A percentile compares a stretch with the other conserved stretches of the same genome.
Conservation (phyloP, 35 echinoderm and acorn worm species). For the Heliocidaris tuberculata region DNA sequence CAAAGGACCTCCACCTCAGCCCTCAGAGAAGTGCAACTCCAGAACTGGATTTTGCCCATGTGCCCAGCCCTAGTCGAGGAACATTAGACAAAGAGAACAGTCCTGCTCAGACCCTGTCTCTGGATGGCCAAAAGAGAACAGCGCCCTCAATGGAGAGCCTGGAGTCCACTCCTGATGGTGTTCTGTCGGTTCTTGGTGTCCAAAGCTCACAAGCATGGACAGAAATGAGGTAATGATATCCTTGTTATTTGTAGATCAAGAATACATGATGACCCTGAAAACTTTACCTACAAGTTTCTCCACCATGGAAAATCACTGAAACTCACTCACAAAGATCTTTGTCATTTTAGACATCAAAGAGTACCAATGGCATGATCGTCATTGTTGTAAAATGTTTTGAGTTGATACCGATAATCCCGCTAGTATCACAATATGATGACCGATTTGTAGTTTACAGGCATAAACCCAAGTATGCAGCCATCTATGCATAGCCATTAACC, state of each 20-base stretch:
- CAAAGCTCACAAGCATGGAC: neutral
- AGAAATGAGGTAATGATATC: slow-evolving; percentile 10
- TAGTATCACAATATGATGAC: neutral
- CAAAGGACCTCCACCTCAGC: neutral
- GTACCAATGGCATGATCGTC: neutral
- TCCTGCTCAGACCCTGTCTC: neutral
- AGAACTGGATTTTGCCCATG: neutral
- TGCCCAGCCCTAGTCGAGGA: neutral
- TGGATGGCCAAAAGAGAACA: neutral
- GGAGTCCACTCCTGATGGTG: slow-evolving; percentile 26
- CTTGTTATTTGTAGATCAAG: too few relatives aligned
- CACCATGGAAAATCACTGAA: too few relatives aligned
- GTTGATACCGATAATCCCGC: too few relatives aligned
- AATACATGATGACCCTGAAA: too few relatives aligned
- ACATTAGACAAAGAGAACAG: slow-evolving; percentile 30
- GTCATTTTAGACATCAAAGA: neutral
- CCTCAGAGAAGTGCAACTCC: neutral
- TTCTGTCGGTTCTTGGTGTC: neutral
- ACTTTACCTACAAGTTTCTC: too few relatives aligned
- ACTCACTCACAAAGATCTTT: too few relatives aligned
- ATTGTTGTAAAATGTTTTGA: neutral
- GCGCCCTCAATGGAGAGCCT: slow-evolving; percentile 40
- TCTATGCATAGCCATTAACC: too few relatives aligned
- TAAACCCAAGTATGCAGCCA: neutral
- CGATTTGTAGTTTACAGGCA: neutral